Base-by-base conservation (phyloP, 2,113 vertebrate species). In the Phocoena sinus region DNA sequence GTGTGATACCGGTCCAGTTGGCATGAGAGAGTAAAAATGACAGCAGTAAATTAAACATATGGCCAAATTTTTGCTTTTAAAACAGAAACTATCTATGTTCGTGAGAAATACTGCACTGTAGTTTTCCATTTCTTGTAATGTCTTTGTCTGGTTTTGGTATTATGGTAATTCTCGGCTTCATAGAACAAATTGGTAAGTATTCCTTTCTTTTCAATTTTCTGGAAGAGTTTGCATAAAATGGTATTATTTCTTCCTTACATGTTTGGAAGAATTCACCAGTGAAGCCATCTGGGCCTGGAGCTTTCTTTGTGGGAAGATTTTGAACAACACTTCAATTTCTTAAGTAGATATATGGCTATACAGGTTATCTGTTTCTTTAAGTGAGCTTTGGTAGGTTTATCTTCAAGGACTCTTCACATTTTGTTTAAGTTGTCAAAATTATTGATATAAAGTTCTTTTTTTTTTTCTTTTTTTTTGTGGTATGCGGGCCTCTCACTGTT, bases 371-470 rank as follows among this genome's bases (percentile, higher is more conserved):
- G 1, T 53, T 79, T 92, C 21, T 83, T 91, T 91, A 84, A 79
- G 36, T 84, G 11, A 41, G 41, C 17, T 95, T 93, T 80, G 31
- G 33, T 73, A 91, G 25, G 63, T 82, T 28, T 56, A 31, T 56
- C 80, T 41, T 91, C 12, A 95, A 73, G 26, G 26, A 62, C 63
- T 41, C 56, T 96, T 87, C 83, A 4, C 10, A 33, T 53, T 96
- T 94, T 20, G 41, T 86, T 63, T 92, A 74, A 6, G 5, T n/a
- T 83, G 47, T 87, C 28, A 58, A 94, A 83, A 67, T 73, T 74
- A 85, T 81, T 90, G n/a, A 11, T 73, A 79, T 47, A 62, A 95
- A 63, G 28, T 83, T 95, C n/a, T 97, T 83, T 44, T 44, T 44
- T 44, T 9, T 44, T 47, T 47, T 10, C 9, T 44, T 9, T 44